Evolutionary conservation across 2,113 vertebrate species (phyloP).

Genomic region (Garra rufa): DNA sequence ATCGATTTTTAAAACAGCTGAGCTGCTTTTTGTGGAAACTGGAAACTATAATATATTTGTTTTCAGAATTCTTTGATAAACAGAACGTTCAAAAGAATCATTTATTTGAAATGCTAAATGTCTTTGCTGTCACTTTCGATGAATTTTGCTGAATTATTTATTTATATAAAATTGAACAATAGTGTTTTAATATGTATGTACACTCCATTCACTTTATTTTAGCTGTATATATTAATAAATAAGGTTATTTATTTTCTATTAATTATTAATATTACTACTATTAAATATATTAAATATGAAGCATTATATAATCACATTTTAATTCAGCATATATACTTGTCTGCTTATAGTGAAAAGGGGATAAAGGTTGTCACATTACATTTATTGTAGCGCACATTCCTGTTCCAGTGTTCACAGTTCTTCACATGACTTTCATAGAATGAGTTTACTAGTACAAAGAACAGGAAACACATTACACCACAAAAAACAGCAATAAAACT

Average conservation of each 20-base stretch:
- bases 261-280: neutral
- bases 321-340: neutral
- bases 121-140: no score
- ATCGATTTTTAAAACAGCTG: neutral
- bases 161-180: neutral
- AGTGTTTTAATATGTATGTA: neutral
- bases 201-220: neutral
- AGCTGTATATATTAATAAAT: neutral
- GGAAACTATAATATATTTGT: no score
- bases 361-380: neutral
- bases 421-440: constrained; percentile 21
- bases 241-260: neutral
- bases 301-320: neutral
- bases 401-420: neutral
- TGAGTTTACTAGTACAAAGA: neutral
- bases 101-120: neutral
- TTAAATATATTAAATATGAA: neutral
- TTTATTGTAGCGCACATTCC: neutral
- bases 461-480: constrained; percentile 12
- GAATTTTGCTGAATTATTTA: no score
- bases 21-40: no score
- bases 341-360: neutral
- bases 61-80: neutral
- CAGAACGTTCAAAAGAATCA: neutral
- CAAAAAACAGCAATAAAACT: constrained; percentile 37